phyloP scores from a whole-genome alignment of 2,113 vertebrate genomes.

The Gasterosteus nipponicus region DNA sequence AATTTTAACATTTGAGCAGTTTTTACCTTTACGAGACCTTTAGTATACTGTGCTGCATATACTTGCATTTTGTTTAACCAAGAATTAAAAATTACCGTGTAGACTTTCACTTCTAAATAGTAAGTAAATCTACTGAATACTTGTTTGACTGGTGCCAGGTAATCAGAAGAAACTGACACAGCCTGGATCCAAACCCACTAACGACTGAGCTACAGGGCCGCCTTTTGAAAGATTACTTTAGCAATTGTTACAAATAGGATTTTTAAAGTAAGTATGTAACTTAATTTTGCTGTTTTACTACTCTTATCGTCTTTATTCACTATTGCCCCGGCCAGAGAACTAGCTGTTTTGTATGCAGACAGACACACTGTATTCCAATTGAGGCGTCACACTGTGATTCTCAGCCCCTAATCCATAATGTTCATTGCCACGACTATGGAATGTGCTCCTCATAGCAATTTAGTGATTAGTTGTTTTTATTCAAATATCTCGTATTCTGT shows the following conservation, averaged over 20 bases:
- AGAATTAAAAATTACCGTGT: not conserved
- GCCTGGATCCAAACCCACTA: not conserved
- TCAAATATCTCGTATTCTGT: constrained; percentile 67
- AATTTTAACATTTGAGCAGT: too few species aligned
- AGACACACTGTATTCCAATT: constrained; percentile 49
- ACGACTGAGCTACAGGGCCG: not conserved
- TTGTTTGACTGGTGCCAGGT: not conserved
- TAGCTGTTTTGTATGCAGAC: constrained; percentile 64
- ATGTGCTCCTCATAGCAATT: constrained; percentile 74
- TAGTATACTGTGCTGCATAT: not conserved
- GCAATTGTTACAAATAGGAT: not conserved
- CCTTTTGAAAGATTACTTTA: not conserved
- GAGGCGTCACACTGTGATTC: constrained; percentile 59
- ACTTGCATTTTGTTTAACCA: not conserved
- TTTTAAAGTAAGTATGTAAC: not conserved
- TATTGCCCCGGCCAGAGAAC: constrained; percentile 21
- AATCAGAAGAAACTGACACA: not conserved
- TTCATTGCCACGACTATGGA: constrained; percentile 59
- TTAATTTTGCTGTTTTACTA: too few species aligned
- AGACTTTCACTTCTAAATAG: too few species aligned
- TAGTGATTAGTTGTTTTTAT: constrained; percentile 59
- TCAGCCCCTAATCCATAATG: constrained; percentile 65
- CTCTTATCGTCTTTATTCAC: constrained; percentile 19
- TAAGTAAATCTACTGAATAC: not conserved
- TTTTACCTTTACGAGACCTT: not conserved